phyloP scores from a whole-genome alignment of 2,888 invertebrate genomes.

The Metopia argyrocephala region DNA sequence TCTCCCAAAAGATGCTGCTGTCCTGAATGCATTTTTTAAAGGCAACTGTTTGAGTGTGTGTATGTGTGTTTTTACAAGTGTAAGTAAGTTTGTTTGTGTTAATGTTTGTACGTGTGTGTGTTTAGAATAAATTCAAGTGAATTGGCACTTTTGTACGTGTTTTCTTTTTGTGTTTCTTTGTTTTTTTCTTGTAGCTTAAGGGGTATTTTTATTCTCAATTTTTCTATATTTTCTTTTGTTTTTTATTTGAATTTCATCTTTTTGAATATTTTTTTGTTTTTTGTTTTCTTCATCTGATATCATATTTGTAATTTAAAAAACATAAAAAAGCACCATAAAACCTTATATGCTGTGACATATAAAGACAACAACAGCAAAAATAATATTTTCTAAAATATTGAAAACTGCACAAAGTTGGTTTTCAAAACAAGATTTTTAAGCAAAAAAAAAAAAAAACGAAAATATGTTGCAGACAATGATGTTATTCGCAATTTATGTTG shows the following conservation, averaged over 20 bases:
- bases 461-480: conserved; percentile 49
- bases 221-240: conserved; percentile 19
- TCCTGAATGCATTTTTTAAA: conserved; percentile 44
- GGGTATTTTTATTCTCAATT: conserved; percentile 51
- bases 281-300: conserved; percentile 29
- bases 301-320: too few species aligned
- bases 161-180: conserved; percentile 35
- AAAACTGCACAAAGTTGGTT: conserved; percentile 31
- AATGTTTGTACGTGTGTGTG: conserved; percentile 37
- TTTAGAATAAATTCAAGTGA: conserved; percentile 57
- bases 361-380: conserved; percentile 25
- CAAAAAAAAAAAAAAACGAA: not conserved
- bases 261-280: not conserved
- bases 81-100: not conserved
- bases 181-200: conserved; percentile 40
- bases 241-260: conserved; percentile 51
- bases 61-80: not conserved
- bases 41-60: not conserved
- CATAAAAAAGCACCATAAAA: not conserved
- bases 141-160: conserved; percentile 62
- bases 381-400: conserved; percentile 48
- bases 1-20: conserved; percentile 40
- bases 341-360: conserved; percentile 43
- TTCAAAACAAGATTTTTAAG: conserved; percentile 56
- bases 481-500: conserved; percentile 4